Base-by-base conservation (phyloP, 2,888 invertebrate genomes). In the Pantelozetes paolii region DNA sequence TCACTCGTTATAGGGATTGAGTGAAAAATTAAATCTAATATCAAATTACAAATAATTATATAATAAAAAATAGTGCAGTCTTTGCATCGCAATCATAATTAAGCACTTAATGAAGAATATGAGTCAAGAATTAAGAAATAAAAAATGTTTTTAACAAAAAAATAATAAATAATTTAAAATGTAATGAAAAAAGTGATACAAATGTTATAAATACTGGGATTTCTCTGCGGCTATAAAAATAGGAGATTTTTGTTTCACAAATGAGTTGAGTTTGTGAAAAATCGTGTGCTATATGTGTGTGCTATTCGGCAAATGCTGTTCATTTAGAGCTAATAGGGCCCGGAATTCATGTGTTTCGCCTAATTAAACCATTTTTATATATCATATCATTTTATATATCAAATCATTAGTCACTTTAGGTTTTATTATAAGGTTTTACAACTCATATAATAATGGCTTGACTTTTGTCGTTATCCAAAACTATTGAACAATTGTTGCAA, bases 331-430 rank as follows among this genome's bases (percentile, higher is more conserved):
- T 57, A 57, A 57, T 57, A 26, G 57, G 26, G 30, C 57, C n/a
- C 57, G 57, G 30, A 26, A 57, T 64, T 64, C 64, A 64, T 64
- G 64, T 64, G 64, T 64, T 64, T 64, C 64, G 64, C 64, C 64
- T 64, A 64, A 64, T 64, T 64, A 64, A 64, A 36, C 64, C 64
- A 64, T 64, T 64, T 64, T 57, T 57, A 57, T 64, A 18, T 64
- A n/a, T 36, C 64, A 64, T 64, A 64, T 64, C 64, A n/a, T n/a
- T n/a, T n/a, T n/a, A n/a, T n/a, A n/a, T n/a, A n/a, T n/a, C n/a
- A n/a, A n/a, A n/a, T n/a, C n/a, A 64, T 64, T 64, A 64, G 64
- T 64, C 64, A 36, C 36, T 64, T 64, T 57, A 6, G 57, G 50
- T 18, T 50, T 50, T 50, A 50, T 50, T 50, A n/a, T 57, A 13